Evolutionary conservation across 1,140 invertebrate species (phyloP).

Genomic region (Penaeus japonicus): DNA sequence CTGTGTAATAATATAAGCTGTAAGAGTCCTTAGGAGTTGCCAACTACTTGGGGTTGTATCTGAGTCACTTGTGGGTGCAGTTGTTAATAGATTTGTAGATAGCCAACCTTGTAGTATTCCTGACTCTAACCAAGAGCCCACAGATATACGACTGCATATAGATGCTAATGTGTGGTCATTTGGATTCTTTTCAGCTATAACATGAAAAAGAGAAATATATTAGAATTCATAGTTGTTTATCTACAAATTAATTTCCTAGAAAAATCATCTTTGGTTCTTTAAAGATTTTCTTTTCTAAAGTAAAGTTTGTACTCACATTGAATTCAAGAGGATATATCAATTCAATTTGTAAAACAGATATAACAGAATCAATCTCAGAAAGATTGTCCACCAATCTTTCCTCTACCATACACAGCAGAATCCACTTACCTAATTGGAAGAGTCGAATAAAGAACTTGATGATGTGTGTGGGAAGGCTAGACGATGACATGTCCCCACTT

Average conservation of each 20-base stretch:
- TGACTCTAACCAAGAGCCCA: conserved; percentile 73
- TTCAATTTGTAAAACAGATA: too few relatives aligned
- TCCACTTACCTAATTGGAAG: conserved; percentile 73
- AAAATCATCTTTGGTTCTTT: too few relatives aligned
- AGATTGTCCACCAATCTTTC: background rate
- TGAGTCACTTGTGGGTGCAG: conserved; percentile 51
- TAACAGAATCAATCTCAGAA: background rate
- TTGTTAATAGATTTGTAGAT: conserved; percentile 62
- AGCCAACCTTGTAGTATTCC: conserved; percentile 76
- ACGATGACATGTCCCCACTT: conserved; percentile 20
- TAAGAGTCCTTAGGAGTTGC: conserved; percentile 49
- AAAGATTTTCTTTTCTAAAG: too few relatives aligned
- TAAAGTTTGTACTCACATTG: too few relatives aligned
- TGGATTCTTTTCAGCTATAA: conserved; percentile 68
- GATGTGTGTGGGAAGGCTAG: conserved; percentile 62
- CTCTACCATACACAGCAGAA: background rate
- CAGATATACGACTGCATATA: conserved; percentile 74
- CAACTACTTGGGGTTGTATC: conserved; percentile 45
- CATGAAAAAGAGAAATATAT: conserved; percentile 31
- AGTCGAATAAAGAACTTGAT: conserved; percentile 83
- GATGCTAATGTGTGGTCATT: conserved; percentile 74
- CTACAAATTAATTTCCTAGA: too few relatives aligned
- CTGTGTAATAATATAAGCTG: conserved; percentile 50
- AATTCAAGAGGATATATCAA: too few relatives aligned
- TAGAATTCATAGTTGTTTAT: background rate